phyloP scores from a whole-genome alignment of 1,140 invertebrate genomes.

The Drosophila tsacasi region DNA sequence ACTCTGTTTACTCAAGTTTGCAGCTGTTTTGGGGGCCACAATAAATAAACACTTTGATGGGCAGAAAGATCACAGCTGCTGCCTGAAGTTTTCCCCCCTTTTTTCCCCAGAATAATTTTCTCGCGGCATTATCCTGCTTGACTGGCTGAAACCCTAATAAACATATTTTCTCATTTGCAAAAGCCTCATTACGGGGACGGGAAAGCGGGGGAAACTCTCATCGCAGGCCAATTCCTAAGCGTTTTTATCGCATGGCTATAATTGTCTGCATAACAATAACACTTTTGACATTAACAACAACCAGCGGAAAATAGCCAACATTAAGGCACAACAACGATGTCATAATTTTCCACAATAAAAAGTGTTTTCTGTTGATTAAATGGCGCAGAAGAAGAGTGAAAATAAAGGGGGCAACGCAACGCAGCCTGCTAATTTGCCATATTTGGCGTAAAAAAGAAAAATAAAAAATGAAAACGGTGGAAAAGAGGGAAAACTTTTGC shows the following conservation, averaged over 20 bases:
- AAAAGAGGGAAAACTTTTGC: conserved; percentile 51
- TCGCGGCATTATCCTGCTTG: conserved; percentile 43
- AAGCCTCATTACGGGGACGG: conserved; percentile 50
- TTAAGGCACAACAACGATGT: conserved; percentile 59
- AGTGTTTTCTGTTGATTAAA: conserved; percentile 82
- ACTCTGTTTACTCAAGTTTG: conserved; percentile 20
- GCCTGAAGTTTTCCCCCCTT: conserved; percentile 5
- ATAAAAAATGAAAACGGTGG: neutral
- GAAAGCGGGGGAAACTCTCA: neutral
- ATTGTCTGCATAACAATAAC: conserved; percentile 83
- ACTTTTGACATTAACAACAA: conserved; percentile 79
- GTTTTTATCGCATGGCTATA: conserved; percentile 76
- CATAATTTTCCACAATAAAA: conserved; percentile 82
- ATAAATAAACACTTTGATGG: conserved; percentile 37
- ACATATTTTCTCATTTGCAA: conserved; percentile 77
- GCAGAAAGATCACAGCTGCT: conserved; percentile 55
- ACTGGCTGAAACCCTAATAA: conserved; percentile 58
- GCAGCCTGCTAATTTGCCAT: conserved; percentile 57
- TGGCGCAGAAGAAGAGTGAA: conserved; percentile 50
- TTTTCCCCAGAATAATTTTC: conserved; percentile 8
- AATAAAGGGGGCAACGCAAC: neutral
- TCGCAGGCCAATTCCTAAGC: conserved; percentile 51
- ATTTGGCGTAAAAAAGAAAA: conserved; percentile 10
- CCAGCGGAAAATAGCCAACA: conserved; percentile 47
- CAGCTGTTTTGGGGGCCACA: conserved; percentile 35